These are phyloP conservation scores for Nyctibius grandis DNA, from an alignment of 2,797 vertebrate species.

Conservation along the genomic window DNA sequence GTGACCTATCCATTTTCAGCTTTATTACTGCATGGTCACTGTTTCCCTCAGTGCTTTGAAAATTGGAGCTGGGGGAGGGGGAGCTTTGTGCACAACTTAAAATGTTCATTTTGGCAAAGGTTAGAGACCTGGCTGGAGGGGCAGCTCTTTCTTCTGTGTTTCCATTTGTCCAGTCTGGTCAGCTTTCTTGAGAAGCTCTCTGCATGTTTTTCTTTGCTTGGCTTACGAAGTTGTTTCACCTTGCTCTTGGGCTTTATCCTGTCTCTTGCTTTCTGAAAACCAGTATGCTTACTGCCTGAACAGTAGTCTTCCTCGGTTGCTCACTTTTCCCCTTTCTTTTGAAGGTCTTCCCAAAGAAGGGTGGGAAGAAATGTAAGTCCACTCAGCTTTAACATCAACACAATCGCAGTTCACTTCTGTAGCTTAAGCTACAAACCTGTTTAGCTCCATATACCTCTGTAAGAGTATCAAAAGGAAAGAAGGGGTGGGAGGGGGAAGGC, in stretches of 20 bases:
- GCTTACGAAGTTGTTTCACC: neutral
- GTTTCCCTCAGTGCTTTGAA: neutral
- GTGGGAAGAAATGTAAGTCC: neutral
- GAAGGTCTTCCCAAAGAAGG: neutral
- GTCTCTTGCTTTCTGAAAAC: neutral
- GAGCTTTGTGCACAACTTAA: neutral
- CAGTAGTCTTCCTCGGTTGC: neutral
- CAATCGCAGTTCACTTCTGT: neutral
- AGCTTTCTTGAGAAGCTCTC: neutral
- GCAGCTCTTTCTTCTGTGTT: neutral
- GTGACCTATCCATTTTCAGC: constrained; percentile 19
- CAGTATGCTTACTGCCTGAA: neutral
- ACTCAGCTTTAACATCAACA: neutral
- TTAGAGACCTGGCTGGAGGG: neutral
- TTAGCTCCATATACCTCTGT: neutral
- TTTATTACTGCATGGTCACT: constrained; percentile 22
- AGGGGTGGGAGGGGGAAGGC: neutral
- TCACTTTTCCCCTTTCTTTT: neutral
- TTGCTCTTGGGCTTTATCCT: neutral
- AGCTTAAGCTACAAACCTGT: neutral
- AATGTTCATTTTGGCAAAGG: neutral
- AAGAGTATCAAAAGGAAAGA: neutral
- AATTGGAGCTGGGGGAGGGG: neutral
- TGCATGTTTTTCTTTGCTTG: neutral
- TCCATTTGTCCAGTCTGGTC: neutral